phyloP scores from a whole-genome alignment of 1,140 invertebrate genomes.

The Dryas iulia region DNA sequence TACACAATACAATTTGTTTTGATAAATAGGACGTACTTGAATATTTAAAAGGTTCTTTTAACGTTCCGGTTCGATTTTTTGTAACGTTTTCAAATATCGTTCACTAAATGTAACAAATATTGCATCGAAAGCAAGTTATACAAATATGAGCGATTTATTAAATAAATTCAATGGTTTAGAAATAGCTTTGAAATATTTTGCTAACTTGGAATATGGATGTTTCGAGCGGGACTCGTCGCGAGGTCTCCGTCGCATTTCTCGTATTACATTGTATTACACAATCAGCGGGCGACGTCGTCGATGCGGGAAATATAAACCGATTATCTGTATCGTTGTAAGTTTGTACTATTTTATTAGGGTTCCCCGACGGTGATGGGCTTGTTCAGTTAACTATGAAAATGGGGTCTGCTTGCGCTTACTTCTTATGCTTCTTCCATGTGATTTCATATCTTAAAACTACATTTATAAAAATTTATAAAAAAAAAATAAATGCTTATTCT shows the following conservation, averaged over 20 bases:
- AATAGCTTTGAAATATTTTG: neutral
- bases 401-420: too few species aligned
- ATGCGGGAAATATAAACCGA: neutral
- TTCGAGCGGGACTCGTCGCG: neutral
- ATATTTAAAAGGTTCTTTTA: too few species aligned
- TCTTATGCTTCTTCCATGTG: too few species aligned
- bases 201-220: neutral
- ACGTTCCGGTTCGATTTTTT: too few species aligned
- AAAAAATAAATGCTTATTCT: too few species aligned
- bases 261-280: neutral
- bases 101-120: neutral
- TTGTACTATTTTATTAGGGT: neutral
- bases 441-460: too few species aligned
- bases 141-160: neutral
- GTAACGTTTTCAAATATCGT: neutral
- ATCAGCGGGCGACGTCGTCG: neutral
- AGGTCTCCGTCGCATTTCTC: neutral
- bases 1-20: too few species aligned
- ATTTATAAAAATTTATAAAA: too few species aligned
- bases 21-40: too few species aligned
- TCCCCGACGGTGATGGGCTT: neutral
- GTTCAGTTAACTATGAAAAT: too few species aligned
- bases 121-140: neutral
- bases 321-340: neutral
- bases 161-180: neutral